A percentile compares a stretch with the other conserved stretches of the same genome.
Conservation (phyloP, 2,797 vertebrate species). For the Danio aesculapii region DNA sequence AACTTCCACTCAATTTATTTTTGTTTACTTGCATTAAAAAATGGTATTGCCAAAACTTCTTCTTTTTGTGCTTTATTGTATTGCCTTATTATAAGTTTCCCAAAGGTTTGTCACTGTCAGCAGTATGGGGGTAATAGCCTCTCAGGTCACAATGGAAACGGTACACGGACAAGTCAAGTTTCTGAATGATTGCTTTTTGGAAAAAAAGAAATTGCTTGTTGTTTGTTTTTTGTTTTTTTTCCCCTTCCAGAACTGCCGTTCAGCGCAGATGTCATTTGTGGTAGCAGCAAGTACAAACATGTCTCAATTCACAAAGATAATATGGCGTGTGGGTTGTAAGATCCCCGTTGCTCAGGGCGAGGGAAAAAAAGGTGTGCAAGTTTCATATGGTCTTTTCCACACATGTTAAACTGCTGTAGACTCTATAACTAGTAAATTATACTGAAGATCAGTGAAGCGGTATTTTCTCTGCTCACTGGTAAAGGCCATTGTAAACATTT, state of each 20-base stretch:
- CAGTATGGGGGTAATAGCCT: constrained; percentile 28
- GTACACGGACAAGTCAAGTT: constrained; percentile 45
- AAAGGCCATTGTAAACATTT: neutral
- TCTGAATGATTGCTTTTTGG: constrained; percentile 57
- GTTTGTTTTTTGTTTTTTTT: constrained; percentile 21
- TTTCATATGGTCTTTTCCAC: constrained; percentile 36
- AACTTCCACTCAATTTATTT: neutral
- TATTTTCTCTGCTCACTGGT: constrained; percentile 30
- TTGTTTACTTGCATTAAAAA: neutral
- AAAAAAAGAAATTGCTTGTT: constrained; percentile 56
- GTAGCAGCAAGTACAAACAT: constrained; percentile 54
- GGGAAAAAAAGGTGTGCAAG: constrained; percentile 30
- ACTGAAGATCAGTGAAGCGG: constrained; percentile 10
- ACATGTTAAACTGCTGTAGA: neutral
- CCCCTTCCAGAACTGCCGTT: constrained; percentile 24
- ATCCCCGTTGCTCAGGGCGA: constrained; percentile 30
- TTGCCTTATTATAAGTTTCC: constrained; percentile 15
- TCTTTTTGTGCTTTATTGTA: constrained; percentile 10
- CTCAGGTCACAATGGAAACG: constrained; percentile 39
- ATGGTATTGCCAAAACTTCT: neutral
- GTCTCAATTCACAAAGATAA: constrained; percentile 59
- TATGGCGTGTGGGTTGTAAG: constrained; percentile 36
- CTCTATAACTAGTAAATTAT: constrained; percentile 15
- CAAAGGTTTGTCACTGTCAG: constrained; percentile 49
- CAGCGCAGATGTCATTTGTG: constrained; percentile 45